Conservation (phyloP, 1,140 invertebrate genomes). For the Leguminivora glycinivorella region DNA sequence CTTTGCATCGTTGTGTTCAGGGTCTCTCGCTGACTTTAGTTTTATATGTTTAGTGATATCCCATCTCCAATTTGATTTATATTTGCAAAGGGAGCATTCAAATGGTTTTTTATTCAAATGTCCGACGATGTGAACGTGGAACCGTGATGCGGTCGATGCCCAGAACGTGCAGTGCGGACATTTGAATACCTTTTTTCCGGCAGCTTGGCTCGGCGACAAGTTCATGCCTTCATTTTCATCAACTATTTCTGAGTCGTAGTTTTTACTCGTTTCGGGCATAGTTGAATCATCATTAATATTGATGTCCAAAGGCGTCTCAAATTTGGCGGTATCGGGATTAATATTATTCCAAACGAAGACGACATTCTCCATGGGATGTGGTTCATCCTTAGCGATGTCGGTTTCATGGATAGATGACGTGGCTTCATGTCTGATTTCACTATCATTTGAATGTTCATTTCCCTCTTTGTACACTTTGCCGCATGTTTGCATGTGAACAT, state of each 20-base stretch:
- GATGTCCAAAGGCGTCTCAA: conserved; percentile 67
- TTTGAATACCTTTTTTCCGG: conserved; percentile 87
- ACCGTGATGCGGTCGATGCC: conserved; percentile 93
- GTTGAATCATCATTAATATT: conserved; percentile 72
- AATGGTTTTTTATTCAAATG: conserved; percentile 96
- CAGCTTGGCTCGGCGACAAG: conserved; percentile 69
- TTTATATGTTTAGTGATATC: conserved; percentile 97
- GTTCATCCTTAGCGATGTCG: conserved; percentile 59
- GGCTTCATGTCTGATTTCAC: conserved; percentile 57
- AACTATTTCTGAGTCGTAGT: conserved; percentile 59
- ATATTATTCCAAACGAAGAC: conserved; percentile 88
- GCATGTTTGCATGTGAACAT: conserved; percentile 86
- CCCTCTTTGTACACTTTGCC: conserved; percentile 64
- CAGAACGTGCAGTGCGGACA: conserved; percentile 94
- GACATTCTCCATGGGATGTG: conserved; percentile 86
- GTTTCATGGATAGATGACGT: conserved; percentile 48
- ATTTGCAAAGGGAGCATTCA: conserved; percentile 95
- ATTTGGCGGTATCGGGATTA: conserved; percentile 61
- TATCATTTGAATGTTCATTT: conserved; percentile 55
- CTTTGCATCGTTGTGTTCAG: conserved; percentile 86
- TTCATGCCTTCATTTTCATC: conserved; percentile 72
- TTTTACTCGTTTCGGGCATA: conserved; percentile 52
- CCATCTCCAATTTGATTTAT: conserved; percentile 97
- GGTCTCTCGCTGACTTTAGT: conserved; percentile 90
- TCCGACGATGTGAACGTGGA: conserved; percentile 95